Evolutionary conservation across 2,797 vertebrate genomes (phyloP).

Genomic region (Lepus townsendii): DNA sequence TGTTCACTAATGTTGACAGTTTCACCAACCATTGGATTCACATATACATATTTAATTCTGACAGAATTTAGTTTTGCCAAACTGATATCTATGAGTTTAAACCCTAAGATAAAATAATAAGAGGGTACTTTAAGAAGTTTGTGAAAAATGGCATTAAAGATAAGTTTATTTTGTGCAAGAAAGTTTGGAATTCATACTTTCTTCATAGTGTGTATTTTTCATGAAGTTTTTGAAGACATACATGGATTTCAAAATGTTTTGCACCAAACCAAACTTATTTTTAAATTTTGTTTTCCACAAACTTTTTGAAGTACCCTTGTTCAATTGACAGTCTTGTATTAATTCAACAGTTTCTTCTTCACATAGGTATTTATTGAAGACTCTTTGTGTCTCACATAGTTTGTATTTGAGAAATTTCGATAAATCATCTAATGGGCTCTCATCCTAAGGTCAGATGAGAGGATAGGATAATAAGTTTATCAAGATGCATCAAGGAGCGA

Average conservation of each 20-base stretch:
- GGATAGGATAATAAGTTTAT: not conserved
- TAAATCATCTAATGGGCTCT: not conserved
- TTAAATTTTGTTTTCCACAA: too few relatives aligned
- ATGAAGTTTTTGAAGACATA: too few relatives aligned
- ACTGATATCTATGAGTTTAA: not conserved
- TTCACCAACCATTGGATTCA: not conserved
- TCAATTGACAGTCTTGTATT: not conserved
- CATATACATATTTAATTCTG: not conserved
- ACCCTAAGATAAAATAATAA: not conserved
- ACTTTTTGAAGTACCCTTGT: too few relatives aligned
- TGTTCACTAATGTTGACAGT: not conserved
- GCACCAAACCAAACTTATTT: too few relatives aligned
- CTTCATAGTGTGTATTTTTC: too few relatives aligned
- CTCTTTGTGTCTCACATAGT: not conserved
- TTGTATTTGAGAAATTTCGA: not conserved
- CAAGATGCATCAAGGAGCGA: conserved; percentile 1
- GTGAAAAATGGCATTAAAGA: too few relatives aligned
- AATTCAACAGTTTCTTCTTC: not conserved
- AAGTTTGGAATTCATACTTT: too few relatives aligned
- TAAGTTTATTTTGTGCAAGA: too few relatives aligned
- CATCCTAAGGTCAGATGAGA: not conserved
- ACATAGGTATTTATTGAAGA: not conserved
- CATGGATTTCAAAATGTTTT: too few relatives aligned
- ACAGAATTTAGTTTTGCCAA: not conserved
- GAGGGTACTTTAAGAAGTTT: too few relatives aligned